phyloP scores from a whole-genome alignment of 1,140 invertebrate species.

The Agrilus planipennis region DNA sequence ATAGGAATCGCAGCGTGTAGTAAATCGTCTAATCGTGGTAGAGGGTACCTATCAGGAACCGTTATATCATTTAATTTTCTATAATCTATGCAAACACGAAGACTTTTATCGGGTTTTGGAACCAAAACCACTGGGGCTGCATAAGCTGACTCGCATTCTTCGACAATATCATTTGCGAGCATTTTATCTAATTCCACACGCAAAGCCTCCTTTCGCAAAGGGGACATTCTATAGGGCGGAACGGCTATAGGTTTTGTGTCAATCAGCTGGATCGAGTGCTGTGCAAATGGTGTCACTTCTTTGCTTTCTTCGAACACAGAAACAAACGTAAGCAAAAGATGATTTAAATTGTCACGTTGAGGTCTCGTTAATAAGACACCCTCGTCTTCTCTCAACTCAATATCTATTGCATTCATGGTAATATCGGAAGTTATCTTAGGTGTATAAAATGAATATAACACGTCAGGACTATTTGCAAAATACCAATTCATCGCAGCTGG shows the following conservation, averaged over 20 bases:
- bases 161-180: slow-evolving; percentile 27
- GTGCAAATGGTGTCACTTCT: not conserved
- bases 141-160: slow-evolving; percentile 34
- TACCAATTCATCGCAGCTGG: not conserved
- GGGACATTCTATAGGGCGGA: not conserved
- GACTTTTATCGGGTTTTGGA: slow-evolving; percentile 33
- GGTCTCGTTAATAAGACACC: not conserved
- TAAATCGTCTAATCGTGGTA: slow-evolving; percentile 36
- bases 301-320: not conserved
- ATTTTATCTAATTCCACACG: slow-evolving; percentile 17
- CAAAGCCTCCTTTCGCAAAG: slow-evolving; percentile 8
- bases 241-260: slow-evolving; percentile 3
- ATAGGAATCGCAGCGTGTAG: slow-evolving; percentile 30
- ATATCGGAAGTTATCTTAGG: not conserved
- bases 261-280: not conserved
- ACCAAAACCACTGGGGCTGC: slow-evolving; percentile 36
- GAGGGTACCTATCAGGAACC: slow-evolving; percentile 27
- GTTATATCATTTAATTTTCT: slow-evolving; percentile 26
- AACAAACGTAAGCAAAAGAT: not conserved
- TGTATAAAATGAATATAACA: not conserved
- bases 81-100: slow-evolving; percentile 28
- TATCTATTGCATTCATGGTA: not conserved
- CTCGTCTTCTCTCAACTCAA: not conserved
- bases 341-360: not conserved
- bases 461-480: not conserved